Conservation (phyloP, 2,888 invertebrate genomes). For the Aspidapion aeneum region DNA sequence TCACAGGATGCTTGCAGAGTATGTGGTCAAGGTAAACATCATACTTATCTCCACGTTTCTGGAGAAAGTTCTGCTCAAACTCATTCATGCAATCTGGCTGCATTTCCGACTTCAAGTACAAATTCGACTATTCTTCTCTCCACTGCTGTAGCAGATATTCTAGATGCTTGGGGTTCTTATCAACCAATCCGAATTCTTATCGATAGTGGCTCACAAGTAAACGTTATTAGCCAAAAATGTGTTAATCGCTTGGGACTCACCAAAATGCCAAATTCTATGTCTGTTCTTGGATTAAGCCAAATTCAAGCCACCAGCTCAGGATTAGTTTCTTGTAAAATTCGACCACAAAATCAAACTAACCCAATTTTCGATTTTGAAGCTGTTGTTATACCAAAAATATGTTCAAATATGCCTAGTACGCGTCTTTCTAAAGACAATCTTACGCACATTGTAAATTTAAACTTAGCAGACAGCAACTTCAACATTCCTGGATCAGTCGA, state of each 20-base stretch:
- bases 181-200: not conserved
- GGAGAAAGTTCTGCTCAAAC: not conserved
- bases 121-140: slow-evolving; percentile 2
- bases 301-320: not conserved
- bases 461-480: slow-evolving; percentile 1
- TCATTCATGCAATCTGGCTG: not conserved
- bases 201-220: not conserved
- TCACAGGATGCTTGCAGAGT: not conserved
- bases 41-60: not conserved
- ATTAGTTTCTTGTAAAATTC: slow-evolving; percentile 1
- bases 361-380: not conserved
- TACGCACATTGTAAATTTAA: not conserved
- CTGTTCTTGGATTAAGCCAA: not conserved
- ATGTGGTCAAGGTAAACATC: not conserved
- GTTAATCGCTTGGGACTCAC: not conserved
- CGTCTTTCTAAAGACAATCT: not conserved
- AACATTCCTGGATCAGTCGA: not conserved
- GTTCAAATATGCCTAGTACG: not conserved
- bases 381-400: not conserved
- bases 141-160: not conserved
- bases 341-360: not conserved
- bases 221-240: not conserved
- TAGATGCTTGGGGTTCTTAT: slow-evolving; percentile 1
- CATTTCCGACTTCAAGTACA: not conserved
- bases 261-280: not conserved